Base-by-base conservation (phyloP, 2,888 invertebrate genomes). In the Petrolisthes manimaculis region DNA sequence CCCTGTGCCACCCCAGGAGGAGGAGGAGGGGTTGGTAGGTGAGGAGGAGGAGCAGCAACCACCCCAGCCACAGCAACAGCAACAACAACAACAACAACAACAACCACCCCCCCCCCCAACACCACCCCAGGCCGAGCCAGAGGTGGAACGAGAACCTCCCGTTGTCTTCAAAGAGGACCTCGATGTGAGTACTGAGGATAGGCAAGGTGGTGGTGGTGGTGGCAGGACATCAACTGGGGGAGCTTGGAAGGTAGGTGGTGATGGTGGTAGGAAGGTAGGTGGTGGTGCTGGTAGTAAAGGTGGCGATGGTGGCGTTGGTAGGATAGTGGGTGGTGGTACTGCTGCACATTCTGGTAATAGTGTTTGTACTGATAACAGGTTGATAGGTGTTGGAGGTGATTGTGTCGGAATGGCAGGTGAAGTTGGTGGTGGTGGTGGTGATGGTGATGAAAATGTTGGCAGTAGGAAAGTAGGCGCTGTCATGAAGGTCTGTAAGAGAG, bases 161-260 rank as follows among this genome's bases (percentile, higher is more conserved):
- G 89, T 91, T 83, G 80, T 88, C 77, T 91, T 91, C 89, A 89
- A 86, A 71, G 91, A 91, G 14, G 89, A 90, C 56, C 77, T 90
- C 37, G 86, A 91, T 84, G 91, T 91, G 89, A 91, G 91, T 90
- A 89, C 71, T n/a, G 71, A 21, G 71, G 71, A 6, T 71, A 21
- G 71, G 71, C 14, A 71, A n/a, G 71, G 71, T 71, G 71, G 71
- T 71, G 21, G 71, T 71, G 71, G 71, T 14, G 21, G 21, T 71
- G 71, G 71, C 6, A 21, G 71, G 14, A 71, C 14, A n/a, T n/a
- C 18, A n/a, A n/a, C 71, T 71, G 71, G n/a, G 71, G n/a, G 21
- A n/a, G 71, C 6, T 71, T 12, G 71, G 14, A 71, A 71, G 14
- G 71, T n/a, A n/a, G 71, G 14, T 71, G n/a, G n/a, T n/a, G 21